phyloP scores from a whole-genome alignment of 2,113 vertebrate species.

The Cyprinodon variegatus region DNA sequence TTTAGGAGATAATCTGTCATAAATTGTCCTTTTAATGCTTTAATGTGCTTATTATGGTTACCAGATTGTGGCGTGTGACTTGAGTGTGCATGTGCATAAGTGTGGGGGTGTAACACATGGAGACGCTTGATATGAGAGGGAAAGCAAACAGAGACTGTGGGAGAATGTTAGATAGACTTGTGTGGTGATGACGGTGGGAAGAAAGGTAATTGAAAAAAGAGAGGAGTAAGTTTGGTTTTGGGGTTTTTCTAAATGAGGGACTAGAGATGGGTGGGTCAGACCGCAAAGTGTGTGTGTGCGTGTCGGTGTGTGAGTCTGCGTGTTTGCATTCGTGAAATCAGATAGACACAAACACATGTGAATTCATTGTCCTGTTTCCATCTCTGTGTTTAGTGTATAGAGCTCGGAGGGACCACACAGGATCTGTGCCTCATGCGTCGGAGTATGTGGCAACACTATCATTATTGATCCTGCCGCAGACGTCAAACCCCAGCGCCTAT shows the following conservation, averaged over 20 bases:
- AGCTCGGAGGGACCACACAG: constrained; percentile 69
- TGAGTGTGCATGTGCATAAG: constrained; percentile 7
- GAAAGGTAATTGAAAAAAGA: constrained; percentile 75
- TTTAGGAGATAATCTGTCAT: constrained; percentile 61
- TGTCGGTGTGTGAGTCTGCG: constrained; percentile 17
- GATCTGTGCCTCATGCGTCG: constrained; percentile 50
- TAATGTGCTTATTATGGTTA: constrained; percentile 67
- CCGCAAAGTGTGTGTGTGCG: constrained; percentile 61
- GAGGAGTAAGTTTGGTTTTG: constrained; percentile 71
- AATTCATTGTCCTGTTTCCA: constrained; percentile 57
- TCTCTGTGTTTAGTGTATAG: constrained; percentile 56
- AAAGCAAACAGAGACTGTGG: constrained; percentile 56
- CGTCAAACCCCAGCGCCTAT: constrained; percentile 70
- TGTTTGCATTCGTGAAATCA: constrained; percentile 60
- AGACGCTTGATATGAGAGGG: constrained; percentile 66
- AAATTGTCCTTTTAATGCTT: constrained; percentile 52
- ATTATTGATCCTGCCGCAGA: constrained; percentile 75
- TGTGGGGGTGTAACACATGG: constrained; percentile 63
- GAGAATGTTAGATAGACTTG: constrained; percentile 60
- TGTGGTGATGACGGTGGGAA: constrained; percentile 63
- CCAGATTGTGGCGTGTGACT: constrained; percentile 52
- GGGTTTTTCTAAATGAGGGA: constrained; percentile 73
- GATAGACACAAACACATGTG: constrained; percentile 64
- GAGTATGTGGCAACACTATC: constrained; percentile 62
- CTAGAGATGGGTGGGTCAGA: constrained; percentile 69